Percentiles rank a stretch among this genome's conserved stretches.
These are phyloP conservation scores for Sarcoramphus papa DNA, from an alignment of 2,797 vertebrate genomes.

Conservation along the genomic window DNA sequence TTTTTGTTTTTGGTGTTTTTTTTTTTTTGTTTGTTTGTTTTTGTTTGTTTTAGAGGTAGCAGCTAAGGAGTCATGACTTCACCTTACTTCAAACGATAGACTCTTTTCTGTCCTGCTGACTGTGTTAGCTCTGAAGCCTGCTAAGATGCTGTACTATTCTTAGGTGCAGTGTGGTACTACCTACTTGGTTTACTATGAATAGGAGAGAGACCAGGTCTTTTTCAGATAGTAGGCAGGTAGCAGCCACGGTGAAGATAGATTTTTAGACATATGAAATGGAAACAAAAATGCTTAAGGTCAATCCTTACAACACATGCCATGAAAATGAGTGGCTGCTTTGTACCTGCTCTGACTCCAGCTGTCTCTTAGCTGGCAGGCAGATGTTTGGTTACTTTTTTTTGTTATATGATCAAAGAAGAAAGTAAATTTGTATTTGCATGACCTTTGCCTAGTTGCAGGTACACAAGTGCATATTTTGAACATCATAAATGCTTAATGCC, in stretches of 20 bases:
- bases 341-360: not conserved
- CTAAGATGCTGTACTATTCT: not conserved
- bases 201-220: not conserved
- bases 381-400: not conserved
- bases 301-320: not conserved
- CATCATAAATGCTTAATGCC: not conserved
- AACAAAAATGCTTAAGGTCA: not conserved
- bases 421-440: not conserved
- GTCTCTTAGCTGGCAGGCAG: not conserved
- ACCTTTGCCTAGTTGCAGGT: not conserved
- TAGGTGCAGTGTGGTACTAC: not conserved
- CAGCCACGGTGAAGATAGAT: not conserved
- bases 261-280: not conserved
- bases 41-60: not conserved
- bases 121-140: not conserved
- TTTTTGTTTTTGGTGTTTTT: not conserved
- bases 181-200: not conserved
- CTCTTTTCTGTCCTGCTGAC: not conserved
- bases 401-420: not conserved
- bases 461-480: not conserved
- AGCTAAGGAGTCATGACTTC: not conserved
- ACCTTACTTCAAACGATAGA: not conserved
- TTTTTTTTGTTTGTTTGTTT: too few relatives aligned
- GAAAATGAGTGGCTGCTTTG: not conserved
- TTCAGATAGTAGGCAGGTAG: not conserved